Evolutionary conservation across 2,797 vertebrate species (phyloP).

Genomic region (Lepilemur ruficaudatus): DNA sequence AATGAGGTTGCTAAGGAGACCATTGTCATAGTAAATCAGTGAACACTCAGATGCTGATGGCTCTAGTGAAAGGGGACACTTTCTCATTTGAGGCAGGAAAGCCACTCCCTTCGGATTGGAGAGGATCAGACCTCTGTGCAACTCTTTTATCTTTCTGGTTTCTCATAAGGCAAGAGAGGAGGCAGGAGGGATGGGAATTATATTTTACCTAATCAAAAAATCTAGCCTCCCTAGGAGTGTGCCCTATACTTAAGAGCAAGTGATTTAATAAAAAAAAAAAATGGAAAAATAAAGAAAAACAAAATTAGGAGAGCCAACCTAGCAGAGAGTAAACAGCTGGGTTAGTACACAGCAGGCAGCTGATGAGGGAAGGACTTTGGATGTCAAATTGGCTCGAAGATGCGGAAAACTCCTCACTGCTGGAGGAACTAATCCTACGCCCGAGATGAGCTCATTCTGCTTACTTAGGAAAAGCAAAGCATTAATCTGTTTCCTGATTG

Average conservation of each 20-base stretch:
- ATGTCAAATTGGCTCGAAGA: background rate
- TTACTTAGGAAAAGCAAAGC: background rate
- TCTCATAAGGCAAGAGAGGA: background rate
- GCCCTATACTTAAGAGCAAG: background rate
- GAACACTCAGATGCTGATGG: background rate
- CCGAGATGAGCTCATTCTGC: background rate
- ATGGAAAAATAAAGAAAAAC: background rate
- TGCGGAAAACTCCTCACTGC: background rate
- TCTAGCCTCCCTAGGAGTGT: background rate
- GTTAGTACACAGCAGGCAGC: background rate
- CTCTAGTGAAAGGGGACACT: background rate
- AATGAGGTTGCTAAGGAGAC: slow-evolving; percentile 67
- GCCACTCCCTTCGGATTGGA: background rate
- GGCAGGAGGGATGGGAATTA: background rate
- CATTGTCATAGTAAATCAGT: slow-evolving; percentile 12
- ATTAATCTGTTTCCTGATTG: background rate
- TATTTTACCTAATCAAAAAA: background rate
- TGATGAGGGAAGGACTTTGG: background rate
- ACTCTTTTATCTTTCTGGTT: background rate
- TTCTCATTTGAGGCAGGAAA: background rate
- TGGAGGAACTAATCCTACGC: accelerated
- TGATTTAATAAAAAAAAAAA: background rate
- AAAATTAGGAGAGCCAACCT: background rate
- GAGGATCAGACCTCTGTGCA: background rate
- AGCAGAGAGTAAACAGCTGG: background rate